Percentiles rank a stretch among this genome's conserved stretches.
phyloP scores from a whole-genome alignment of 2,888 invertebrate genomes.

The Stenoptilia bipunctidactyla region DNA sequence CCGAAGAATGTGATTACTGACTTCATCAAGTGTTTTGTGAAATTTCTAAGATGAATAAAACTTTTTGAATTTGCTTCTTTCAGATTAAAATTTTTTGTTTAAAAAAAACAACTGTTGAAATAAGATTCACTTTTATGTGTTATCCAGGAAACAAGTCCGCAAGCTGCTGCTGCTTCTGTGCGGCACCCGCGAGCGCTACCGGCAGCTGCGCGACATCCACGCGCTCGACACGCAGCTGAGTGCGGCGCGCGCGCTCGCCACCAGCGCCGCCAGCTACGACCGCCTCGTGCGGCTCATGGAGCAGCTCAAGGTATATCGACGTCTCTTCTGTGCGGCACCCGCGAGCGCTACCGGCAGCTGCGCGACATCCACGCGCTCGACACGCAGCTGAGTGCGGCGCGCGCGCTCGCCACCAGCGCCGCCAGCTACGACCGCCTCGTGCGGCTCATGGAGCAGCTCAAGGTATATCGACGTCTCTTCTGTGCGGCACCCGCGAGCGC shows the following conservation, averaged over 20 bases:
- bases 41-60: no score
- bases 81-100: no score
- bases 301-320: slow-evolving; percentile 83
- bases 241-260: slow-evolving; percentile 67
- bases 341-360: slow-evolving; percentile 94
- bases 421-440: slow-evolving; percentile 93
- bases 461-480: slow-evolving; percentile 79
- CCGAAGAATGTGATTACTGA: no score
- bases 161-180: slow-evolving; percentile 93
- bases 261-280: slow-evolving; percentile 81
- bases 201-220: slow-evolving; percentile 93
- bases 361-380: slow-evolving; percentile 94
- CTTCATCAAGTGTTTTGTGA: no score
- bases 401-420: slow-evolving; percentile 50
- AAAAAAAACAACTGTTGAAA: no score
- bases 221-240: slow-evolving; percentile 91
- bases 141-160: slow-evolving; percentile 84
- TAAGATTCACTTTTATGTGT: no score
- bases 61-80: no score
- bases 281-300: slow-evolving; percentile 94
- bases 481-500: slow-evolving; percentile 96
- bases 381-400: slow-evolving; percentile 84
- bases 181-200: slow-evolving; percentile 95
- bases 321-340: slow-evolving; percentile 95
- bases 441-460: slow-evolving; percentile 93